A percentile compares a stretch with the other conserved stretches of the same genome.
Evolutionary conservation across 2,113 vertebrate species (phyloP).

Genomic region (Epinephelus fuscoguttatus): DNA sequence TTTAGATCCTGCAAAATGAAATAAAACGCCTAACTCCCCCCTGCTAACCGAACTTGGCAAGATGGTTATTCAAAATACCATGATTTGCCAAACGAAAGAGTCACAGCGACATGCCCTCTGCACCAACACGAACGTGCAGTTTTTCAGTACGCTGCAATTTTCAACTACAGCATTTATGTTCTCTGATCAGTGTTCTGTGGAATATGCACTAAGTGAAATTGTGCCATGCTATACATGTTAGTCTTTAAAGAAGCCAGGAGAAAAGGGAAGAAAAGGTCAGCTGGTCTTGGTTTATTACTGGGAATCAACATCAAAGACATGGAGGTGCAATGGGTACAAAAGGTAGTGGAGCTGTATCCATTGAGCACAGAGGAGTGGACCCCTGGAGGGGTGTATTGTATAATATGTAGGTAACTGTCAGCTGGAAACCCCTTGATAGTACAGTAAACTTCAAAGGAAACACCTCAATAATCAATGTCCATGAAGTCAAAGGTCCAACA

Average conservation of each 20-base stretch:
- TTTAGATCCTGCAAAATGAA: slow-evolving; percentile 45
- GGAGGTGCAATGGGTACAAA: slow-evolving; percentile 8
- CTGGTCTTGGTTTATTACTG: slow-evolving; percentile 26
- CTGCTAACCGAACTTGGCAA: slow-evolving; percentile 27
- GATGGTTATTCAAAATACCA: slow-evolving; percentile 28
- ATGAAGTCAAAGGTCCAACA: slow-evolving; percentile 36
- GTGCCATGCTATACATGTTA: slow-evolving; percentile 1
- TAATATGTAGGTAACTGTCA: slow-evolving; percentile 3
- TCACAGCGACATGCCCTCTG: slow-evolving; percentile 11
- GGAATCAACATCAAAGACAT: slow-evolving; percentile 47
- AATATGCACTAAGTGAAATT: slow-evolving; percentile 9
- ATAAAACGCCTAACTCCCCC: slow-evolving; percentile 33
- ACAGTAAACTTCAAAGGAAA: slow-evolving; percentile 32
- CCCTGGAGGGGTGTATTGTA: background rate
- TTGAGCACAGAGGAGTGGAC: slow-evolving; percentile 3
- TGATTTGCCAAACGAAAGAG: slow-evolving; percentile 38
- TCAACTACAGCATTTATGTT: background rate
- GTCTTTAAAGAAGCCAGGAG: slow-evolving; percentile 10
- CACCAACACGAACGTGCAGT: background rate
- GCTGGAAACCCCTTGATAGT: slow-evolving; percentile 21
- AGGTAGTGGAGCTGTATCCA: background rate
- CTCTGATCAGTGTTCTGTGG: slow-evolving; percentile 9
- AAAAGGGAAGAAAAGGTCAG: slow-evolving; percentile 50
- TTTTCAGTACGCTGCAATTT: background rate
- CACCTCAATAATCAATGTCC: slow-evolving; percentile 3